Evolutionary conservation across 1,140 invertebrate genomes (phyloP), one percentile per base, ranked within the genome.

Genomic region (Halictus rubicundus): DNA sequence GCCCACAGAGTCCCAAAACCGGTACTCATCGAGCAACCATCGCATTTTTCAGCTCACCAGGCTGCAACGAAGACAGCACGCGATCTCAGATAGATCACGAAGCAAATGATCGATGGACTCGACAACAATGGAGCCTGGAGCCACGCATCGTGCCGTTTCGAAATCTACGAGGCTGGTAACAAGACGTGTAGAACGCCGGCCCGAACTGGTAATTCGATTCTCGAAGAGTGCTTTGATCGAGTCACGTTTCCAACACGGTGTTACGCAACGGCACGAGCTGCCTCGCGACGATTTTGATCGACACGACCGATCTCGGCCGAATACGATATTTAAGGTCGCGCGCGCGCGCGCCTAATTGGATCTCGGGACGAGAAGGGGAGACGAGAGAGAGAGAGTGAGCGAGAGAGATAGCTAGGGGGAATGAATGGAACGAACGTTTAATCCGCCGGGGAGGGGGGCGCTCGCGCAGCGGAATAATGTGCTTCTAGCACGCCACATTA

Each of bases 181-280:
- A 68, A 70, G 81, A 79, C 61, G 74, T 71, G 57, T 37, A 75
- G 25, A 59, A 57, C 75, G 81, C 66, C 80, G 6, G 61, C 37
- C n/a, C 16, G 49, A 27, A 37, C 52, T 46, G 54, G 68, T 80
- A 85, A 81, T 37, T 54, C 68, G 72, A 84, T 60, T 49, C 78
- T 77, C 37, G 72, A 81, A 71, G 74, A 75, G 52, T 49, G 57
- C 57, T 78, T 59, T 42, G 68, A 77, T 72, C 83, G 78, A 81
- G 69, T 85, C 82, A 64, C 72, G 82, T 85, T 85, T 80, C 82
- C 77, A 32, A 63, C 57, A 64, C 66, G 23, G 66, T 42, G 73
- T 83, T 84, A 60, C 68, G 82, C 74, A 72, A 82, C 68, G 57
- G 1, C 10, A 57, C 54, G 6, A 21, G 19, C 16, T 52, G 49